Base-by-base conservation (phyloP, 2,113 vertebrate genomes). In the Ophthalmolycus amberensis region DNA sequence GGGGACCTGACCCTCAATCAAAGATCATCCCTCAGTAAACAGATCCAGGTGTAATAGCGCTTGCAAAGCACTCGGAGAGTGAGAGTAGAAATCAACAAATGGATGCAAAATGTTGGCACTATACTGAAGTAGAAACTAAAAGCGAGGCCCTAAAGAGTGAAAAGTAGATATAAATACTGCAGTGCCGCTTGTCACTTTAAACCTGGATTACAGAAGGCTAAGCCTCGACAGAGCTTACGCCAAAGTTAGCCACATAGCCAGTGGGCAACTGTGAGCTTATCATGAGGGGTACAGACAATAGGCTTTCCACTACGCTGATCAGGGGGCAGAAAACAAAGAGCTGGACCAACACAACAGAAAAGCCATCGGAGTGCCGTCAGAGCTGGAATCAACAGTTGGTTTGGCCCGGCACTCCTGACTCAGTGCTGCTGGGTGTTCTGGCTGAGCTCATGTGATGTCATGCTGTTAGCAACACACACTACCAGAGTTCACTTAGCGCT, bases 191-290 rank as follows among this genome's bases (percentile, higher is more conserved):
- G 86, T 93, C 91, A 88, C 88, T 89, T 90, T 94, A 94, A 95
- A 94, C 82, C 89, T 80, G 93, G 94, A 95, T 95, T 95, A 95
- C 71, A 82, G 73, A 52, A 50, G 71, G 86, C 81, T 95, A 93
- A 94, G 89, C 90, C 85, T 80, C 68, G 73, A 86, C 88, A 90
- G 83, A 77, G 89, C 89, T 93, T 92, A 92, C 87, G 75, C 93
- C 92, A 93, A 95, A 95, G 91, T 94, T 95, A 95, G 91, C 91
- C 85, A 78, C 77, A 80, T 64, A 90, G 85, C 86, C 89, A 86
- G 90, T 83, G 89, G 90, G 89, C 86, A 89, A 88, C 89, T 83
- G 72, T 74, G 82, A 86, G 91, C 84, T 88, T 85, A 77, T 71
- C 72, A 12, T 65, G 79, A 66, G 85, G 76, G 86, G 32, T 12